Conservation (phyloP, 1,140 invertebrate species). For the Saccostrea echinata region DNA sequence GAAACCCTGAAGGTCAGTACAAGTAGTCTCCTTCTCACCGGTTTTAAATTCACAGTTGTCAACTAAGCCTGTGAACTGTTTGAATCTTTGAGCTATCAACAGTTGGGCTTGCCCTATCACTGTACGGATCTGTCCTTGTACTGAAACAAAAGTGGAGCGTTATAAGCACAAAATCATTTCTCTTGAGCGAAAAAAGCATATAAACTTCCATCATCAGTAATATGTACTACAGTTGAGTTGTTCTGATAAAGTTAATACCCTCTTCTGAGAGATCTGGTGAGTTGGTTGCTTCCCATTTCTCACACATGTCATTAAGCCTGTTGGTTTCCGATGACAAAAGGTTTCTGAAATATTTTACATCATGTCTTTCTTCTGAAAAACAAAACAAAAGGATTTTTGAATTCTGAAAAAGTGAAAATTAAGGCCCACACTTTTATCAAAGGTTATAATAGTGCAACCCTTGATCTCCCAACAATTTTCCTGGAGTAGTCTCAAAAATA, state of each 20-base stretch:
- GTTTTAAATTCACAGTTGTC: slow-evolving; percentile 83
- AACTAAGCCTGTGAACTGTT: slow-evolving; percentile 85
- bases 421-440: no score
- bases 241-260: slow-evolving; percentile 59
- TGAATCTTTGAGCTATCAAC: slow-evolving; percentile 85
- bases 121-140: slow-evolving; percentile 84
- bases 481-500: background rate
- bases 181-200: no score
- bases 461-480: no score
- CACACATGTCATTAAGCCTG: slow-evolving; percentile 63
- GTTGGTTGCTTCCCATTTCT: slow-evolving; percentile 67
- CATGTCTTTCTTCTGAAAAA: slow-evolving; percentile 50
- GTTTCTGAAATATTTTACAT: slow-evolving; percentile 72
- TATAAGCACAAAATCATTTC: background rate
- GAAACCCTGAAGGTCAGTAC: slow-evolving; percentile 87
- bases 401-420: no score
- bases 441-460: no score
- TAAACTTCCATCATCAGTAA: background rate
- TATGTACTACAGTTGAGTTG: background rate
- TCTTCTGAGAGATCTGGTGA: slow-evolving; percentile 69
- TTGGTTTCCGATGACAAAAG: slow-evolving; percentile 67
- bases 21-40: slow-evolving; percentile 84
- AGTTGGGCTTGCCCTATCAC: slow-evolving; percentile 86
- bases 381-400: background rate
- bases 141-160: background rate